These are phyloP conservation scores for Cynaeus angustus DNA, from an alignment of 2,888 invertebrate genomes.

Conservation along the genomic window DNA sequence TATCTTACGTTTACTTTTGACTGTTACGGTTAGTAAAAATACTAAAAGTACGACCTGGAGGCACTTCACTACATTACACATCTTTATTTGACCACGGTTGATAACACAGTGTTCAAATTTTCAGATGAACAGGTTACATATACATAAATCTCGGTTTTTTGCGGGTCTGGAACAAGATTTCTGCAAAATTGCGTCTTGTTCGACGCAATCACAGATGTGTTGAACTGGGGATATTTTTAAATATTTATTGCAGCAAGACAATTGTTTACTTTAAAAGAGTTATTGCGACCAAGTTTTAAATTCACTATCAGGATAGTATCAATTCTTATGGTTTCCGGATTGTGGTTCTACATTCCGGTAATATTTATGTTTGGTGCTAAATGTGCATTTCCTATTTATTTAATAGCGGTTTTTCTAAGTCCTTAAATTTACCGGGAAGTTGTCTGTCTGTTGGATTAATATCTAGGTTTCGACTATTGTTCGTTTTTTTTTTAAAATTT, in stretches of 20 bases:
- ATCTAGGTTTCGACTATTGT: too few relatives aligned
- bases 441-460: too few relatives aligned
- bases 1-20: slow-evolving; percentile 11
- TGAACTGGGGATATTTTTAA: slow-evolving; percentile 42
- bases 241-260: slow-evolving; percentile 40
- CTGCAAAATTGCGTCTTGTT: slow-evolving; percentile 35
- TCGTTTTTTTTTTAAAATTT: too few relatives aligned
- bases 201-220: slow-evolving; percentile 38
- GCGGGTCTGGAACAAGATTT: slow-evolving; percentile 11
- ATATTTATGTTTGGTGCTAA: background rate
- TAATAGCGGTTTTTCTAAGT: background rate
- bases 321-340: slow-evolving; percentile 14
- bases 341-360: slow-evolving; percentile 6
- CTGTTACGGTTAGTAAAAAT: slow-evolving; percentile 17
- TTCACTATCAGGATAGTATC: slow-evolving; percentile 15
- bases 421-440: too few relatives aligned
- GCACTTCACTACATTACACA: slow-evolving; percentile 16
- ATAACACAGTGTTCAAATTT: slow-evolving; percentile 26
- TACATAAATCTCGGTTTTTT: slow-evolving; percentile 27
- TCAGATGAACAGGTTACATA: background rate
- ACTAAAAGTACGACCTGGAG: slow-evolving; percentile 8
- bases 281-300: slow-evolving; percentile 21
- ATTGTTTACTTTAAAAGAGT: slow-evolving; percentile 36
- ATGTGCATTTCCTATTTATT: background rate
- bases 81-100: slow-evolving; percentile 26